Evolutionary conservation across 1,140 invertebrate genomes (phyloP).

Genomic region (Epicauta chinensis): DNA sequence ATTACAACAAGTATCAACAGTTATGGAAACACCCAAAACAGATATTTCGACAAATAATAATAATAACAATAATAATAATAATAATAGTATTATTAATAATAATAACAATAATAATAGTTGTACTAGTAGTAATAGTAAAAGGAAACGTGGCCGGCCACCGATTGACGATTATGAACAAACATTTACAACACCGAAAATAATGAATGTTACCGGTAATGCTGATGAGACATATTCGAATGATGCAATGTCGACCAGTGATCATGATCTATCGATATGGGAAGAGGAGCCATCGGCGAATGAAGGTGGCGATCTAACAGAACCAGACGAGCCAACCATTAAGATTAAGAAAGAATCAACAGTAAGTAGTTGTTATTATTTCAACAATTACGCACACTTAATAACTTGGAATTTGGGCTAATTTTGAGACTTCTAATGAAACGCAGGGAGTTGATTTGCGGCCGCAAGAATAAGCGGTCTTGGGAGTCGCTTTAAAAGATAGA

Average conservation of each 20-base stretch:
- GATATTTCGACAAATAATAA: constrained; percentile 33
- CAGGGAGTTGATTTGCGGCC: too few relatives aligned
- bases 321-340: constrained; percentile 33
- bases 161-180: constrained; percentile 53
- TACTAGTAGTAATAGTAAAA: constrained; percentile 18
- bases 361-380: too few relatives aligned
- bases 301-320: constrained; percentile 27
- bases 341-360: constrained; percentile 33
- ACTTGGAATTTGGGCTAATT: too few relatives aligned
- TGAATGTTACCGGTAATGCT: constrained; percentile 48
- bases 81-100: too few relatives aligned
- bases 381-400: too few relatives aligned
- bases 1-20: constrained; percentile 41
- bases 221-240: constrained; percentile 40
- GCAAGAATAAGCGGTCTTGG: too few relatives aligned
- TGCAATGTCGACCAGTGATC: constrained; percentile 39
- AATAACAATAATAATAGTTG: too few relatives aligned
- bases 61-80: too few relatives aligned
- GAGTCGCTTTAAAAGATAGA: too few relatives aligned
- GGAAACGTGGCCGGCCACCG: constrained; percentile 56
- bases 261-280: constrained; percentile 38
- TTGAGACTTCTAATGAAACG: too few relatives aligned
- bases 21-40: constrained; percentile 39
- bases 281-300: constrained; percentile 34
- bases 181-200: constrained; percentile 50